phyloP scores from a whole-genome alignment of 2,797 vertebrate genomes.

The Iguana delicatissima region DNA sequence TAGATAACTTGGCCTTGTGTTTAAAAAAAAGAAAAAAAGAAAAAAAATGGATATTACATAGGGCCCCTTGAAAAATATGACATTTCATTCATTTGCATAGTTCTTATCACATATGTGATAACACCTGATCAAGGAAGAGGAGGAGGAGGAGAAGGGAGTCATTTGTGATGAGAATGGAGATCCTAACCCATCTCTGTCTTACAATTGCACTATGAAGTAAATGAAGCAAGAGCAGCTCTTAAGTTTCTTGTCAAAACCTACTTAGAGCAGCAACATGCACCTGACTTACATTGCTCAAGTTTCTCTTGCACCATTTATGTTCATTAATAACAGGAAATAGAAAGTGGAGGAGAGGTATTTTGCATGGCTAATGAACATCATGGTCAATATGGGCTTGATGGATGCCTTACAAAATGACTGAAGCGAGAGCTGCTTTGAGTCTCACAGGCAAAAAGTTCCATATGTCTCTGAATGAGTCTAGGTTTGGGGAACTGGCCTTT shows the following conservation, averaged over 20 bases:
- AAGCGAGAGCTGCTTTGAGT: neutral
- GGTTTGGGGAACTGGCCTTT: neutral
- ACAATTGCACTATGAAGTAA: neutral
- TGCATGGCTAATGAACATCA: neutral
- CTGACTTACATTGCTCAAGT: neutral
- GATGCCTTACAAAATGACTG: neutral
- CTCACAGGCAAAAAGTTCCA: neutral
- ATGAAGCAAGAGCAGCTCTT: neutral
- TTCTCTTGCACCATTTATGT: neutral
- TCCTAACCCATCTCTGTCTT: neutral
- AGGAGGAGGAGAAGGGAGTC: neutral
- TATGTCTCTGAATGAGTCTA: neutral
- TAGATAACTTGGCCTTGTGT: too few relatives aligned
- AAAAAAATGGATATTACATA: too few relatives aligned
- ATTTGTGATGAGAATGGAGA: neutral
- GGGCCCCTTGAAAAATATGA: too few relatives aligned
- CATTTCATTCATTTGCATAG: neutral
- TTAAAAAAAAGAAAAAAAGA: too few relatives aligned
- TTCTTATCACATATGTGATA: neutral
- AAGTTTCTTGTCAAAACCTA: neutral
- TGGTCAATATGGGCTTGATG: too few relatives aligned
- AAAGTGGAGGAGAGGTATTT: neutral
- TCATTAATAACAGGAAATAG: neutral
- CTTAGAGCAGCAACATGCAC: neutral
- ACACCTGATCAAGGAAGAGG: neutral